Conservation (phyloP, 2,888 invertebrate species). For the Stegana nigrithorax region DNA sequence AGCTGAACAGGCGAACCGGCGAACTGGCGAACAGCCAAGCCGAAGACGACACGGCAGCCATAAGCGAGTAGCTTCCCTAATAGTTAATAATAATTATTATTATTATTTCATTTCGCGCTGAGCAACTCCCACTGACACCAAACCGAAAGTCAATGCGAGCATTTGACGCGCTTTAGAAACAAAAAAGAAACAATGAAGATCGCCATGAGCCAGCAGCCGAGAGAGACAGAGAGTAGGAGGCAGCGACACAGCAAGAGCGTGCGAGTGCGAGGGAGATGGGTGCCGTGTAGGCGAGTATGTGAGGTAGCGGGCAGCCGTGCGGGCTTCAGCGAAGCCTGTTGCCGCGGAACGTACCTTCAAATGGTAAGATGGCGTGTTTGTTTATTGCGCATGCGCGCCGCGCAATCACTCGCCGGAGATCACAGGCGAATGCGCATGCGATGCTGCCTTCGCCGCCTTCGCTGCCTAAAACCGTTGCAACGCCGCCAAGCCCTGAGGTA, state of each 20-base stretch:
- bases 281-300: not conserved
- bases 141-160: not conserved
- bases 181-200: not conserved
- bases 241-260: too few relatives aligned
- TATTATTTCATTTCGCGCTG: constrained; percentile 61
- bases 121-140: constrained; percentile 62
- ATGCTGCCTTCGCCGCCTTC: not conserved
- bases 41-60: not conserved
- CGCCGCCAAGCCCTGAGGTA: constrained; percentile 4
- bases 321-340: not conserved
- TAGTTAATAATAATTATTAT: constrained; percentile 64
- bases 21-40: not conserved
- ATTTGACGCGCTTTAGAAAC: not conserved
- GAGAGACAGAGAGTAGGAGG: too few relatives aligned
- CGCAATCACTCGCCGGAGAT: constrained; percentile 38
- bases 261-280: not conserved
- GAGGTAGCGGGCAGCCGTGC: not conserved
- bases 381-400: constrained; percentile 60
- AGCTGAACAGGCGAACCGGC: too few relatives aligned
- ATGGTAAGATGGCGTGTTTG: constrained; percentile 62
- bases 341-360: constrained; percentile 22
- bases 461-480: too few relatives aligned
- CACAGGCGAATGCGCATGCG: not conserved
- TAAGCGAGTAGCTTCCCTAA: constrained; percentile 42
- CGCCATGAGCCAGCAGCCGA: too few relatives aligned